Base-by-base conservation (phyloP, 2,113 vertebrate genomes). In the Jaculus jaculus region DNA sequence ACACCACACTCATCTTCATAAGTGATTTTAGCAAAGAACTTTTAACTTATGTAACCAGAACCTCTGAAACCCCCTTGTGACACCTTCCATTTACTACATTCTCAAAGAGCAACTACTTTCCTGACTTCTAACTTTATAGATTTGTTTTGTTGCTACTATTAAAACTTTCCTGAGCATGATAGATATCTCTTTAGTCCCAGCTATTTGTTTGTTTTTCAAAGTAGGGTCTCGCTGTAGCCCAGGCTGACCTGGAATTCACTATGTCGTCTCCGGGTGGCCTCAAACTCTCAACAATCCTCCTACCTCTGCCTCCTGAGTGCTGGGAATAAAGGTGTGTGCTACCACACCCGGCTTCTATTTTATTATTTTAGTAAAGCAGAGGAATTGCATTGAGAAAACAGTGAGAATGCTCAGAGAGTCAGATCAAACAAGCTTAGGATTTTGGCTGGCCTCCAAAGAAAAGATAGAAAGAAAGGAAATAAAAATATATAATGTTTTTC, bases 91-190 rank as follows among this genome's bases (percentile, higher is more conserved):
- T 54, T 54, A 79, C 58, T 88, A 0, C 30, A 30, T 28, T 95
- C 68, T 54, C n/a, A 77, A 80, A 58, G 34, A 92, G n/a, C n/a
- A 72, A 66, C 86, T 93, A 24, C n/a, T 86, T 17, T 71, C 68
- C 20, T 75, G 68, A 87, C 23, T 84, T 88, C 84, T 82, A 91
- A 92, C 90, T 63, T 21, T 51, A 23, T 34, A 85, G 28, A 54
- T 65, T 86, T 30, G 34, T 63, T 39, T 82, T 39, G 79, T 82
- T 81, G 58, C 12, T 61, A 34, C 51, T 34, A 37, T 80, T 80
- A 37, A 80, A 61, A 26, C n/a, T 17, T 61, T 80, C 77, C 37
- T 32, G 54, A 58, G 6, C 60, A 82, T 82, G 37, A 13, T 28
- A 39, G 79, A 24, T 24, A 42, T 20, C 4, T 20, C 23, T 81